Percentiles rank a stretch among this genome's conserved stretches.
These are phyloP conservation scores for Mactromeris polynyma DNA, from an alignment of 2,888 invertebrate species.

Conservation along the genomic window DNA sequence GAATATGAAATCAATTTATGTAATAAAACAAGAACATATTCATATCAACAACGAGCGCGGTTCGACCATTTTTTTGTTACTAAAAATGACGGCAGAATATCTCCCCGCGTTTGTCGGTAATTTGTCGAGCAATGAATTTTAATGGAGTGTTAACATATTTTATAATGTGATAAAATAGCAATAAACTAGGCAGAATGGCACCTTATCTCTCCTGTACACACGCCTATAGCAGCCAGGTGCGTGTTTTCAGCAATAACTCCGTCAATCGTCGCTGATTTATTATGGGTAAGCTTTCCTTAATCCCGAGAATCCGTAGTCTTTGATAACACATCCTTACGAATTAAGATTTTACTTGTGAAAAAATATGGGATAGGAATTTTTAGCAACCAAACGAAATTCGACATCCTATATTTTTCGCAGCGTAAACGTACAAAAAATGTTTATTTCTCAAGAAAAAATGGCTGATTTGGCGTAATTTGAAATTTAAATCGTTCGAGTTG, in stretches of 20 bases:
- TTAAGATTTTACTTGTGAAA: neutral
- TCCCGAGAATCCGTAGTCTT: neutral
- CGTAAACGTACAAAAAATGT: neutral
- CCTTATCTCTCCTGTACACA: conserved; percentile 52
- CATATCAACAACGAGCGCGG: no score
- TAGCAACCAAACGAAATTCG: neutral
- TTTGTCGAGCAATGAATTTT: conserved; percentile 42
- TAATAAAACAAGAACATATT: no score
- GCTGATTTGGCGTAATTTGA: neutral
- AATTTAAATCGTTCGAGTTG: neutral
- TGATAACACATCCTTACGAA: neutral
- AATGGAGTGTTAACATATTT: conserved; percentile 49
- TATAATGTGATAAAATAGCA: conserved; percentile 52
- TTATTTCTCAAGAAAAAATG: neutral
- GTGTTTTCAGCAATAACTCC: conserved; percentile 50
- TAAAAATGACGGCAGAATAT: neutral
- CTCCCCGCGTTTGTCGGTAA: neutral
- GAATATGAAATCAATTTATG: no score
- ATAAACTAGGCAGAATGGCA: conserved; percentile 27
- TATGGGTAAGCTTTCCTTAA: conserved; percentile 32
- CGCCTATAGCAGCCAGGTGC: conserved; percentile 43
- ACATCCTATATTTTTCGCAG: neutral
- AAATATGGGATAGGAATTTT: neutral
- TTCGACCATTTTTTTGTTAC: neutral
- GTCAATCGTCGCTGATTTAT: conserved; percentile 56